phyloP scores from a whole-genome alignment of 2,888 invertebrate species.

The Drosophila diplacantha region DNA sequence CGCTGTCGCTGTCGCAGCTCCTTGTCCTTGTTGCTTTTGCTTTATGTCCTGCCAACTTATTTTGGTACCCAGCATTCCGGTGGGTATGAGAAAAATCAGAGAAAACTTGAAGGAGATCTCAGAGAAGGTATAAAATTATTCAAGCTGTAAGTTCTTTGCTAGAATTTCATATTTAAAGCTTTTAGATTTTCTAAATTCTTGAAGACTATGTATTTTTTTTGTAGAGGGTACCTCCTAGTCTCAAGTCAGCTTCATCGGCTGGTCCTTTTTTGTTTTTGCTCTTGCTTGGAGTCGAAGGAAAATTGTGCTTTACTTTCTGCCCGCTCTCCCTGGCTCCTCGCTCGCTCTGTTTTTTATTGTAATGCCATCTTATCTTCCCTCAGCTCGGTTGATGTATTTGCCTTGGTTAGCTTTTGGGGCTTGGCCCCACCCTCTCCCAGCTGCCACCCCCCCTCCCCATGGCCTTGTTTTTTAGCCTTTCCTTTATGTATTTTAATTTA shows the following conservation, averaged over 20 bases:
- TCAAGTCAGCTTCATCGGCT: too few species aligned
- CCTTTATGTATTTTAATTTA: slow-evolving; percentile 71
- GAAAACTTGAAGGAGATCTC: background rate
- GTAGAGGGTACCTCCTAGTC: background rate
- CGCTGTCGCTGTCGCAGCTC: slow-evolving; percentile 41
- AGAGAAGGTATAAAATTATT: background rate
- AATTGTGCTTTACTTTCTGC: slow-evolving; percentile 19
- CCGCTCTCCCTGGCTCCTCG: slow-evolving; percentile 5
- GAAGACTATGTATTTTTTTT: background rate
- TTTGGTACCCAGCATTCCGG: background rate
- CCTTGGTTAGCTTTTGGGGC: slow-evolving; percentile 33
- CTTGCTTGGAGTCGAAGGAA: slow-evolving; percentile 11
- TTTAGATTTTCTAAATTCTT: background rate
- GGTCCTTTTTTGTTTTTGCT: background rate
- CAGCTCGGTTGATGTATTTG: slow-evolving; percentile 58
- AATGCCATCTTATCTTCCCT: slow-evolving; percentile 63
- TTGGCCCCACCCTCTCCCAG: background rate
- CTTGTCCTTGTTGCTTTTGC: slow-evolving; percentile 60
- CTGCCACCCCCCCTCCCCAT: slow-evolving; percentile 8
- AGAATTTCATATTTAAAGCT: background rate
- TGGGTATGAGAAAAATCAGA: background rate
- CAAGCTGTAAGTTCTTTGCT: background rate
- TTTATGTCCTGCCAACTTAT: slow-evolving; percentile 62
- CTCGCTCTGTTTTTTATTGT: slow-evolving; percentile 56
- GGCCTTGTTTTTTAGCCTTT: slow-evolving; percentile 67